Base-by-base conservation (phyloP, 1,140 invertebrate species). In the Cydia fagiglandana region DNA sequence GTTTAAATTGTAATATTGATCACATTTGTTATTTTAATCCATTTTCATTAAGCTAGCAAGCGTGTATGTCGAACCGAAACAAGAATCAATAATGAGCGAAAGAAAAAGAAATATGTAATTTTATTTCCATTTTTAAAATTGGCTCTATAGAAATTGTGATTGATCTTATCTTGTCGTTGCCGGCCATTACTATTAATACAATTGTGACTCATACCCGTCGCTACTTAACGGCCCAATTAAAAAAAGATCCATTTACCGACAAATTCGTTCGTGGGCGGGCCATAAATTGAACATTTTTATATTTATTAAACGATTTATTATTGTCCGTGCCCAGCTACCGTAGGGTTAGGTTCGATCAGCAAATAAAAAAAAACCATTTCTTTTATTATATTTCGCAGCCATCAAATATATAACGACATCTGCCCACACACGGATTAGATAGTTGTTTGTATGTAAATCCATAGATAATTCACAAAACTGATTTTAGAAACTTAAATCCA, bases 401-500 rank as follows among this genome's bases (percentile, higher is more conserved):
- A 17, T 70, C 66, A 70, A 70, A 70, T 38, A 70, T 70, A 70
- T 70, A 70, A 70, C 66, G 66, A 70, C 66, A 38, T 70, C 30
- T 38, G 13, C 66, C 66, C 66, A 70, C 66, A 17, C 34, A 38
- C 15, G 17, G 30, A 38, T 70, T 70, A 70, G 12, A 70, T 30
- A 70, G n/a, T 41, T 70, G n/a, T 70, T 12, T 10, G 66, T 45
- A 70, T 70, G 38, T 70, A 9, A 70, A 70, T 70, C 34, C 30
- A 13, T 34, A 70, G 15, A 45, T 45, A 70, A 68, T 68, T 70
- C 66, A 70, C 34, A 41, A 70, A 70, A 70, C 34, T 75, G 73
- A 77, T 77, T 75, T 75, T 56, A 50, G 68, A 77, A 80, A 78
- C 79, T 77, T 81, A 61, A 68, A 75, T 79, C 76, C 70, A 73